These are phyloP conservation scores for Ianthella basta DNA, from an alignment of 37 sponge, comb jelly and placozoan species.

Conservation along the genomic window DNA sequence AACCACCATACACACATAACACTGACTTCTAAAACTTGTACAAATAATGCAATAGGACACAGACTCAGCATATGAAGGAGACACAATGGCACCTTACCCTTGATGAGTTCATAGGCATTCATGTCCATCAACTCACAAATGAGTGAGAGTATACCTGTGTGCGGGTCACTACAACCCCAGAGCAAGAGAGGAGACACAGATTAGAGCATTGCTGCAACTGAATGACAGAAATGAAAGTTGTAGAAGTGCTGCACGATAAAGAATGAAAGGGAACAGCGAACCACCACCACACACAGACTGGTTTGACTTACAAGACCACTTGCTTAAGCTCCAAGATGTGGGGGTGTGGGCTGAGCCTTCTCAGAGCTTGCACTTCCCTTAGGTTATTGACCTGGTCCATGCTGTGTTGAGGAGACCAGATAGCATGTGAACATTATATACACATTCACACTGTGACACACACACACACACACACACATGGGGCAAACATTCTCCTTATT, in stretches of 20 bases:
- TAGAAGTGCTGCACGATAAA: not conserved
- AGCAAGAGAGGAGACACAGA: not conserved
- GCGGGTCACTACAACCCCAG: conserved; percentile 72
- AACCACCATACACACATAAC: too few species aligned
- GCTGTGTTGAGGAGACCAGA: conserved; percentile 44
- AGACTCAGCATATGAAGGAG: too few species aligned
- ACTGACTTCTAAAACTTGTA: too few species aligned
- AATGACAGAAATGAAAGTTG: not conserved
- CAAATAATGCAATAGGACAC: too few species aligned
- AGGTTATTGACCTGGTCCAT: conserved; percentile 92
- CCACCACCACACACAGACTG: not conserved
- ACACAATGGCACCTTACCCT: conserved; percentile 76
- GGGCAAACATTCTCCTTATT: too few species aligned
- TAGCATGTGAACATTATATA: not conserved
- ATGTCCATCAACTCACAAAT: conserved; percentile 97
- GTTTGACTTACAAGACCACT: conserved; percentile 88
- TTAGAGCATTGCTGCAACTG: not conserved
- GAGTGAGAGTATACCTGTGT: conserved; percentile 76
- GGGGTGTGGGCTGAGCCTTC: conserved; percentile 92
- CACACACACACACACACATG: conserved; percentile 19
- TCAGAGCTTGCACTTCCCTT: conserved; percentile 94
- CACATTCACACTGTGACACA: not conserved
- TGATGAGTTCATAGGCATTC: conserved; percentile 97
- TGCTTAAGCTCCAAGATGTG: conserved; percentile 94
- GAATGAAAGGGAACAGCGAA: not conserved